These are phyloP conservation scores for Channa striata DNA, from an alignment of 2,797 vertebrate genomes.

Conservation along the genomic window DNA sequence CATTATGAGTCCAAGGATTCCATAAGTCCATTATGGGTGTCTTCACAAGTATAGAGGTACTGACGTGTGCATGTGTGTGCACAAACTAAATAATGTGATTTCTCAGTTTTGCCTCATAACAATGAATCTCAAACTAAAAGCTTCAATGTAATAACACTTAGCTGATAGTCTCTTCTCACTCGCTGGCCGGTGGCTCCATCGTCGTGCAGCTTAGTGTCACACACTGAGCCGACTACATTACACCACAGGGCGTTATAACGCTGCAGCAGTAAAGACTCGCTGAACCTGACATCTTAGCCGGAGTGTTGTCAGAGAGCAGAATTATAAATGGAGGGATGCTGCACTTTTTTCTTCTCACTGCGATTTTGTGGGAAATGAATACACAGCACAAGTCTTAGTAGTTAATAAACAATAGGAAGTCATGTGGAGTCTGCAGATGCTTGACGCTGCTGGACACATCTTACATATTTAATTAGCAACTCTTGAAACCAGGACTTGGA, in stretches of 20 bases:
- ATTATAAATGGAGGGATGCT: neutral
- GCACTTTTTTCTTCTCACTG: neutral
- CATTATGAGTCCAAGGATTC: too few relatives aligned
- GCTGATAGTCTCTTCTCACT: constrained; percentile 8
- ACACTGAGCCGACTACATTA: constrained; percentile 31
- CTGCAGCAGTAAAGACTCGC: constrained; percentile 21
- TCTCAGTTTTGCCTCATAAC: neutral
- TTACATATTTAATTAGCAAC: constrained; percentile 7
- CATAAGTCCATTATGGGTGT: too few relatives aligned
- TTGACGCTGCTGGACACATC: neutral
- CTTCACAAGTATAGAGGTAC: too few relatives aligned
- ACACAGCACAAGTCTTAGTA: neutral
- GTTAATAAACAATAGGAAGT: neutral
- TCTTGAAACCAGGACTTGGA: neutral
- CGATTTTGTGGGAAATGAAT: neutral
- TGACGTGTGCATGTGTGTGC: too few relatives aligned
- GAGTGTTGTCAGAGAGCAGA: constrained; percentile 8
- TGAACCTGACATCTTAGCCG: constrained; percentile 38
- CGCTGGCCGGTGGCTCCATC: constrained; percentile 7
- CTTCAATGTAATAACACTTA: constrained; percentile 29
- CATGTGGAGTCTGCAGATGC: constrained; percentile 15
- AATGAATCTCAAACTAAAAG: neutral
- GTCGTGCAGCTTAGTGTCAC: constrained; percentile 38
- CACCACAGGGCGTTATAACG: constrained; percentile 38
- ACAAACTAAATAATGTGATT: too few relatives aligned